A percentile compares a stretch with the other conserved stretches of the same genome.
These are phyloP conservation scores for Scomber scombrus DNA, from an alignment of 2,113 vertebrate species.

Conservation along the genomic window DNA sequence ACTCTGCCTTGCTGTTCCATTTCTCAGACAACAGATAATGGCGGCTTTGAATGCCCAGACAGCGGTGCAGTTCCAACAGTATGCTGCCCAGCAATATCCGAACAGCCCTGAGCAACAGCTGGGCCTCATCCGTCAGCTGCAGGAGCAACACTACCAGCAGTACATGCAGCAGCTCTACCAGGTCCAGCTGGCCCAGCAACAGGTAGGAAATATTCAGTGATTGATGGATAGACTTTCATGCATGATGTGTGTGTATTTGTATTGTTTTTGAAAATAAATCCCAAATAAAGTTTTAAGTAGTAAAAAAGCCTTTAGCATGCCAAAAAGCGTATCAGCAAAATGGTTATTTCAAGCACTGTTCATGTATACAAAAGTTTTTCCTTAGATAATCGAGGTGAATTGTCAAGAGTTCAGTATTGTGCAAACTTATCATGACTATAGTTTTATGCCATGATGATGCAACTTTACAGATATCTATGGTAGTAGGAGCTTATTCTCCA, in stretches of 20 bases:
- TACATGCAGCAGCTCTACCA: slow-evolving; percentile 99
- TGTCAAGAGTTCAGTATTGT: too few relatives aligned
- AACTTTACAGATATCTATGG: background rate
- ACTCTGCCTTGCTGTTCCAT: background rate
- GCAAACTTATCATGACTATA: background rate
- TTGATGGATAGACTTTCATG: background rate
- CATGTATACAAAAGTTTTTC: background rate
- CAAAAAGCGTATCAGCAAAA: too few relatives aligned
- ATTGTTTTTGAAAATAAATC: too few relatives aligned
- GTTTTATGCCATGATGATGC: background rate
- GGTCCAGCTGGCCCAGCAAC: slow-evolving; percentile 98
- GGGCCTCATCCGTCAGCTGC: slow-evolving; percentile 96
- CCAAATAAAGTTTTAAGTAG: too few relatives aligned
- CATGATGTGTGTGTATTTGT: too few relatives aligned
- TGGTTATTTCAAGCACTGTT: background rate
- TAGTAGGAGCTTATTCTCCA: background rate
- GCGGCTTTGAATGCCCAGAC: slow-evolving; percentile 98
- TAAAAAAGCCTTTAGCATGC: too few relatives aligned
- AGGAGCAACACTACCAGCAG: slow-evolving; percentile 99
- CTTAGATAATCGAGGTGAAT: too few relatives aligned
- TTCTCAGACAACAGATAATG: slow-evolving; percentile 96
- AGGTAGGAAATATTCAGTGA: slow-evolving; percentile 80
- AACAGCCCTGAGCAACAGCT: slow-evolving; percentile 97
- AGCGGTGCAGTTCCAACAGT: slow-evolving; percentile 98
- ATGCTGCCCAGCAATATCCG: slow-evolving; percentile 97